Evolutionary conservation across 2,888 invertebrate species (phyloP).

Genomic region (Drosophila meridionalis): DNA sequence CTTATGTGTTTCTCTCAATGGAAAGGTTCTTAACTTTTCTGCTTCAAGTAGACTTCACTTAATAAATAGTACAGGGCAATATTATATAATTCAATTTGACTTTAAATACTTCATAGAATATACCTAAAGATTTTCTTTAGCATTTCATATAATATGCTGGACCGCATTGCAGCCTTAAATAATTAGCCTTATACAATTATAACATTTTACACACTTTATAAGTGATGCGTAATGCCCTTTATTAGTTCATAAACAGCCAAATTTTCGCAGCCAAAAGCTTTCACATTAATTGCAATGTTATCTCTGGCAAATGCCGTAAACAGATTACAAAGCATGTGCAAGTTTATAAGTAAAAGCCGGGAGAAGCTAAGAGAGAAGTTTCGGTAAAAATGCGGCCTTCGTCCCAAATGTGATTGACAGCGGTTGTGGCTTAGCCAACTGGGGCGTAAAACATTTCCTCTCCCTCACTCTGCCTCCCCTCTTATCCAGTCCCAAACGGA

Average conservation of each 20-base stretch:
- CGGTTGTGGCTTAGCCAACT: slow-evolving; percentile 59
- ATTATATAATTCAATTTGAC: not conserved
- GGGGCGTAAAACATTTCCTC: slow-evolving; percentile 33
- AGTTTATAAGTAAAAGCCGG: slow-evolving; percentile 22
- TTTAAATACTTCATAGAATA: not conserved
- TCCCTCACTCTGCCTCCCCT: not conserved
- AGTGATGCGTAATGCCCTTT: slow-evolving; percentile 11
- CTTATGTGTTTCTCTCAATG: too few relatives aligned
- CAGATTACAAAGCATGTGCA: slow-evolving; percentile 54
- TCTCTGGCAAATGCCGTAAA: slow-evolving; percentile 56
- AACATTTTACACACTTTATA: slow-evolving; percentile 6
- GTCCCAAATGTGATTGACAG: slow-evolving; percentile 66
- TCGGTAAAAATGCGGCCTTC: slow-evolving; percentile 34
- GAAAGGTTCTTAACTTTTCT: too few relatives aligned
- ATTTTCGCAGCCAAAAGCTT: slow-evolving; percentile 70
- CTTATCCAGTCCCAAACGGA: slow-evolving; percentile 32
- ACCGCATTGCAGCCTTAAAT: not conserved
- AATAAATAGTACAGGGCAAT: not conserved
- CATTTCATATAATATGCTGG: not conserved
- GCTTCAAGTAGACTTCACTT: too few relatives aligned
- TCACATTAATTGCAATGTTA: slow-evolving; percentile 79
- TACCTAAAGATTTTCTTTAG: not conserved
- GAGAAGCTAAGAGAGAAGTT: not conserved
- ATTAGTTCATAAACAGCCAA: slow-evolving; percentile 9
- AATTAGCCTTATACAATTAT: not conserved